phyloP scores from a whole-genome alignment of 2,888 invertebrate species.

The Pecten maximus region DNA sequence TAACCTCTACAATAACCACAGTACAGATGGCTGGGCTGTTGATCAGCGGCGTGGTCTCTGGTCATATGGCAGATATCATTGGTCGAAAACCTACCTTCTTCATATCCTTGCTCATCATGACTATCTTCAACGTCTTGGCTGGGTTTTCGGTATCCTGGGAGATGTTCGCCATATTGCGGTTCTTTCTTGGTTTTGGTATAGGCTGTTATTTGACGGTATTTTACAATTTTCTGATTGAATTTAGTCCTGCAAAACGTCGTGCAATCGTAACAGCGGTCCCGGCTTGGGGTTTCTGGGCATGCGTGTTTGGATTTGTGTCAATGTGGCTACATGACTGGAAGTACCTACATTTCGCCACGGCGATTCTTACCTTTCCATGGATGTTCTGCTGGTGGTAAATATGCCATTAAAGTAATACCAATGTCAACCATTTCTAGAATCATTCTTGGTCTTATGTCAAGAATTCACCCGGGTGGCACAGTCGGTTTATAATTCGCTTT shows the following conservation, averaged over 20 bases:
- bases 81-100: constrained; percentile 68
- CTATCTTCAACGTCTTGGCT: constrained; percentile 58
- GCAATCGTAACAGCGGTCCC: constrained; percentile 51
- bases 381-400: constrained; percentile 57
- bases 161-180: constrained; percentile 66
- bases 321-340: constrained; percentile 62
- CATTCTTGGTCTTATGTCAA: no score
- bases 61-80: constrained; percentile 62
- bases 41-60: constrained; percentile 63
- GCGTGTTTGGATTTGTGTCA: constrained; percentile 53
- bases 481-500: no score
- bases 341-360: constrained; percentile 61
- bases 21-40: constrained; percentile 69
- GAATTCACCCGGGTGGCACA: no score
- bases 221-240: constrained; percentile 59
- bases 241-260: constrained; percentile 53
- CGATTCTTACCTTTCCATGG: constrained; percentile 54
- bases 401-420: no score
- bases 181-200: constrained; percentile 61
- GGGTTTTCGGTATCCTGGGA: constrained; percentile 69
- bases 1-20: constrained; percentile 63
- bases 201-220: constrained; percentile 44
- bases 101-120: constrained; percentile 51
- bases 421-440: no score
- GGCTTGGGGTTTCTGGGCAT: constrained; percentile 55